Conservation (phyloP, 2,888 invertebrate genomes). For the Taphrorychus bicolor region DNA sequence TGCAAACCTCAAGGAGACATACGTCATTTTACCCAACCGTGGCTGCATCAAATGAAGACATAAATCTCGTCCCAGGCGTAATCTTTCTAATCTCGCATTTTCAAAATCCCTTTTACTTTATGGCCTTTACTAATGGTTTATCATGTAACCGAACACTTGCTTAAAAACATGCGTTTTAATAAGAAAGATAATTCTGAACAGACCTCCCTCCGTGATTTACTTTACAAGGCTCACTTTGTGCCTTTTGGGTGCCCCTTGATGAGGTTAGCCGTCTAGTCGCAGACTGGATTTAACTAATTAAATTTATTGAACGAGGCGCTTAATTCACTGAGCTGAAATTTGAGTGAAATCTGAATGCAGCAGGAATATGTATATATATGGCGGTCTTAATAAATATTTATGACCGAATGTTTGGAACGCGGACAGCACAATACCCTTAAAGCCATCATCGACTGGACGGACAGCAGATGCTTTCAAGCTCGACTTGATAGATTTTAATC, state of each 20-base stretch:
- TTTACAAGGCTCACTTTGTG: constrained; percentile 9
- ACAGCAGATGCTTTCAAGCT: not conserved
- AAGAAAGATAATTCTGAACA: constrained; percentile 23
- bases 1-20: constrained; percentile 1
- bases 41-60: constrained; percentile 11
- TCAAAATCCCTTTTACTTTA: constrained; percentile 19
- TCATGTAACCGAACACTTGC: constrained; percentile 25
- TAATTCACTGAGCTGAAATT: not conserved
- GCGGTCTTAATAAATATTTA: not conserved
- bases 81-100: constrained; percentile 19
- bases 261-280: not conserved
- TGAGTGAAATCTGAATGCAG: not conserved
- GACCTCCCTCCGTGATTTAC: constrained; percentile 22
- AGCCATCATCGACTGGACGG: not conserved
- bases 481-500: constrained; percentile 15
- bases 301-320: not conserved
- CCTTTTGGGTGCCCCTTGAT: not conserved
- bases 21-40: not conserved
- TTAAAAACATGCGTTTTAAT: constrained; percentile 25
- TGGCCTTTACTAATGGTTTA: constrained; percentile 16
- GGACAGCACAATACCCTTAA: not conserved
- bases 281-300: not conserved
- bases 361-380: not conserved
- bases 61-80: constrained; percentile 9
- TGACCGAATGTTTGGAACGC: not conserved